These are phyloP conservation scores for Cephus pulcher DNA, from an alignment of 2,888 invertebrate species.

Conservation along the genomic window DNA sequence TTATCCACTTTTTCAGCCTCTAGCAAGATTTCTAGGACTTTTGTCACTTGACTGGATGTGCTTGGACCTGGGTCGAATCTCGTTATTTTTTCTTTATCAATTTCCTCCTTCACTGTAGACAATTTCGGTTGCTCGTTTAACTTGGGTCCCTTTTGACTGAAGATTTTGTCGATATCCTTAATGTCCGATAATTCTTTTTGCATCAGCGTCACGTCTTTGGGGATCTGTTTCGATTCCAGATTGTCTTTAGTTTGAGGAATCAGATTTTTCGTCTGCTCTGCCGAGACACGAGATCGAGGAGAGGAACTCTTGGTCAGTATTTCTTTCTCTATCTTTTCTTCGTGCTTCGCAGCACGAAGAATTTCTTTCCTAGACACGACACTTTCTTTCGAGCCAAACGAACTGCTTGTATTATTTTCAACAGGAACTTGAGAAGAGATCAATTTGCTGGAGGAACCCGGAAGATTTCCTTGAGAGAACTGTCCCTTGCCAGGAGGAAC, in stretches of 20 bases:
- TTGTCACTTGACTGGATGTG: slow-evolving; percentile 48
- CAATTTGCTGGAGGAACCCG: background rate
- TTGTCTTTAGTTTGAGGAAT: background rate
- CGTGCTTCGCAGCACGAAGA: background rate
- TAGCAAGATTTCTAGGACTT: slow-evolving; percentile 50
- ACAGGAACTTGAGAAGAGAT: background rate
- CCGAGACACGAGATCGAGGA: background rate
- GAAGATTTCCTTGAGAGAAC: background rate
- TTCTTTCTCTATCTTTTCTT: background rate
- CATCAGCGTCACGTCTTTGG: background rate
- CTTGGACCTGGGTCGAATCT: slow-evolving; percentile 15
- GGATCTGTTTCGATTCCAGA: background rate
- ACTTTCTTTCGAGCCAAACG: background rate
- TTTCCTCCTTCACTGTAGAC: background rate
- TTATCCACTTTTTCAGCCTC: slow-evolving; percentile 46
- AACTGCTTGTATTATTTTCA: background rate
- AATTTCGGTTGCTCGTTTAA: background rate
- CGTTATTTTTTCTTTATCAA: background rate
- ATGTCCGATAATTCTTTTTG: slow-evolving; percentile 53
- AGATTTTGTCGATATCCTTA: slow-evolving; percentile 47
- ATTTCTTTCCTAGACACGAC: background rate
- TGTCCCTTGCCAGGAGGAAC: background rate
- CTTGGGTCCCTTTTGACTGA: background rate
- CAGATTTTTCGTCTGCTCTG: background rate
- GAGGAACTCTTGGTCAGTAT: background rate